Conservation (phyloP, 2,888 invertebrate species). For the Orthosia gracilis region DNA sequence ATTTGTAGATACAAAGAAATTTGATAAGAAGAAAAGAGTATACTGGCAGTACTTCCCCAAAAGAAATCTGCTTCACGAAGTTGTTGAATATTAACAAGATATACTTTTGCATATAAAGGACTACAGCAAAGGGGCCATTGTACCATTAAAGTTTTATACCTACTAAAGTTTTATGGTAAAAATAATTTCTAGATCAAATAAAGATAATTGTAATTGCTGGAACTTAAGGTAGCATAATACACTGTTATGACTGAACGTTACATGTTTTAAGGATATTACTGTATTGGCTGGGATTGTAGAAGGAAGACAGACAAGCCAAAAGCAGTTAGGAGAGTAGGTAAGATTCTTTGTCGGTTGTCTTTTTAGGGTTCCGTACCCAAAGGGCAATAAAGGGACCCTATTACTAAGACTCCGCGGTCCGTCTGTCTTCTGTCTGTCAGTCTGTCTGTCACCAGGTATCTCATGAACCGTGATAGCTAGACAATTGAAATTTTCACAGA, state of each 20-base stretch:
- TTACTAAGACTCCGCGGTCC: too few relatives aligned
- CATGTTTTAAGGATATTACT: slow-evolving; percentile 46
- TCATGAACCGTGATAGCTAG: too few relatives aligned
- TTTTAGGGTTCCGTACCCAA: too few relatives aligned
- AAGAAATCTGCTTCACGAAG: background rate
- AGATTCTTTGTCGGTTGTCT: too few relatives aligned
- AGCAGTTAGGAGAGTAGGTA: too few relatives aligned
- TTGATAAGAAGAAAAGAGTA: background rate
- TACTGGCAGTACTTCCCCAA: background rate
- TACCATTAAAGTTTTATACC: slow-evolving; percentile 34
- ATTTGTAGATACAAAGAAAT: too few relatives aligned
- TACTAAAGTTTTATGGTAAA: slow-evolving; percentile 22
- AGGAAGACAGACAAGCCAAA: background rate
- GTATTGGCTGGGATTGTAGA: too few relatives aligned
- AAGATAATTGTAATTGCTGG: slow-evolving; percentile 47
- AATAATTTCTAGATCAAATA: slow-evolving; percentile 42
- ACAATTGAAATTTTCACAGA: too few relatives aligned
- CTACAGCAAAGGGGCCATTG: background rate
- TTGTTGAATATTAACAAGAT: background rate
- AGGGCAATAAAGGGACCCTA: too few relatives aligned
- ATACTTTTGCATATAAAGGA: slow-evolving; percentile 1
- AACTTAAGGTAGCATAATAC: slow-evolving; percentile 39
- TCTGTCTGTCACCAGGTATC: too few relatives aligned
- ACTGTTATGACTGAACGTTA: slow-evolving; percentile 40
- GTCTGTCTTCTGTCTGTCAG: too few relatives aligned